These are phyloP conservation scores for Homarus gammarus DNA, from an alignment of 2,888 invertebrate species.

Conservation along the genomic window DNA sequence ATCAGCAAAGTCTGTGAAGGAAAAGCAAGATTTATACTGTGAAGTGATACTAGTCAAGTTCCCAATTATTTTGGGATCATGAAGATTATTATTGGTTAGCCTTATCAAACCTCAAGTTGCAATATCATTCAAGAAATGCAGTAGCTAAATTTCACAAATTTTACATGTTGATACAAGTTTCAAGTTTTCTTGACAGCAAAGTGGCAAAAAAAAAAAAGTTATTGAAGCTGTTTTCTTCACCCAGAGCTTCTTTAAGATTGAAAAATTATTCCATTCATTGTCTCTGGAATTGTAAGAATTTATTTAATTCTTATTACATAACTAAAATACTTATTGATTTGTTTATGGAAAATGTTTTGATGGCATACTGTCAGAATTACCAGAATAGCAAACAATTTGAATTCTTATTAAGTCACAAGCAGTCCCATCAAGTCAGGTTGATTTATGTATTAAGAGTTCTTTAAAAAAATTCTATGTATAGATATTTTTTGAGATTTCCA, in stretches of 20 bases:
- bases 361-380: neutral
- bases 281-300: slow-evolving; percentile 8
- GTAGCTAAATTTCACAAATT: neutral
- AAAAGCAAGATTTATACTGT: neutral
- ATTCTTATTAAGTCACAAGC: neutral
- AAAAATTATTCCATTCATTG: neutral
- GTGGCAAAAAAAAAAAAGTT: no score
- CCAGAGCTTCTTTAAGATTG: neutral
- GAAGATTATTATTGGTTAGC: neutral
- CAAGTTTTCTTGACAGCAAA: no score
- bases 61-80: neutral
- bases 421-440: neutral
- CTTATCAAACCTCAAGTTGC: neutral
- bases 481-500: neutral
- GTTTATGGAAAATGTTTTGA: neutral
- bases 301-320: neutral
- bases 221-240: no score
- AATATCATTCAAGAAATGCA: neutral
- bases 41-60: neutral
- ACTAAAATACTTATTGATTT: neutral
- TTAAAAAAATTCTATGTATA: neutral
- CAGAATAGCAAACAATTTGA: neutral
- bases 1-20: neutral
- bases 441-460: neutral
- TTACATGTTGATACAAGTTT: neutral